phyloP scores from a whole-genome alignment of 1,140 invertebrate species.

The Philaenus spumarius region DNA sequence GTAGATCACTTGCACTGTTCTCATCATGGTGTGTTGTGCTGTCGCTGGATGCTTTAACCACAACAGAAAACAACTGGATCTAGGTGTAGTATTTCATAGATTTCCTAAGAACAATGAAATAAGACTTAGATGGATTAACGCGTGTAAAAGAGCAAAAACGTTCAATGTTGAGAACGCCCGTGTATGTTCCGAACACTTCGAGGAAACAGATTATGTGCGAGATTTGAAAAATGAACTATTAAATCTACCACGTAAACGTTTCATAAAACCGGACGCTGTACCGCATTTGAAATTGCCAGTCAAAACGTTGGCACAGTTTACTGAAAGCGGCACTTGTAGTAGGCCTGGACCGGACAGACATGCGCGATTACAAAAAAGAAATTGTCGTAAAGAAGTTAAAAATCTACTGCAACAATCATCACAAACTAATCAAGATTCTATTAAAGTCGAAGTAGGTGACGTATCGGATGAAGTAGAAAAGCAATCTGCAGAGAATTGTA shows the following conservation, averaged over 20 bases:
- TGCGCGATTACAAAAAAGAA: too few species aligned
- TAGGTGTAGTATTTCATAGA: not conserved
- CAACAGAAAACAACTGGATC: not conserved
- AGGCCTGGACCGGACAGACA: too few species aligned
- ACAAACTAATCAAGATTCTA: too few species aligned
- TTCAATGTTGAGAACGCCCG: not conserved
- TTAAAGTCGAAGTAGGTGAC: too few species aligned
- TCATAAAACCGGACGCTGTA: not conserved
- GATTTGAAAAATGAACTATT: not conserved
- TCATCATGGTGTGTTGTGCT: not conserved
- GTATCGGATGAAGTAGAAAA: too few species aligned
- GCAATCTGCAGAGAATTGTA: too few species aligned
- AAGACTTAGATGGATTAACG: not conserved
- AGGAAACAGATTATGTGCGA: not conserved
- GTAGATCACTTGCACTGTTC: too few species aligned
- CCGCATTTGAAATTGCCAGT: not conserved
- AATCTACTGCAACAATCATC: too few species aligned
- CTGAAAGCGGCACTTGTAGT: too few species aligned
- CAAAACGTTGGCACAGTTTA: too few species aligned
- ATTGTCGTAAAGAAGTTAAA: too few species aligned
- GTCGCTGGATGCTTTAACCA: not conserved
- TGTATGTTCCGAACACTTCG: constrained; percentile 1
- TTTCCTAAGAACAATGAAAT: not conserved
- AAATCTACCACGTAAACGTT: not conserved
- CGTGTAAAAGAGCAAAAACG: not conserved